These are phyloP conservation scores for Argyrosomus japonicus DNA, from an alignment of 2,113 vertebrate genomes.

Conservation along the genomic window DNA sequence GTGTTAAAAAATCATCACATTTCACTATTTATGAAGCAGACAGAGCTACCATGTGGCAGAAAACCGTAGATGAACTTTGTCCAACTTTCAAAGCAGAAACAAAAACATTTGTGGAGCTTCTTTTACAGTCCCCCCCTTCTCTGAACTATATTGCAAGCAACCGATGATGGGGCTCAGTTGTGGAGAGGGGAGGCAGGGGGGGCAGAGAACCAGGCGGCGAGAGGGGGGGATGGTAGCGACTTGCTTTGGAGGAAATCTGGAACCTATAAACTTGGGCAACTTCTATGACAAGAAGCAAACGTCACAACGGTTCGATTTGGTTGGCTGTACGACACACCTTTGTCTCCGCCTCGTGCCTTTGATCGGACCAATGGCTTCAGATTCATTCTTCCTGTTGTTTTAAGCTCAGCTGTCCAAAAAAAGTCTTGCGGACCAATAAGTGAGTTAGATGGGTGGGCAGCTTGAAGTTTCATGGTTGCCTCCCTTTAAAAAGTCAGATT, in stretches of 20 bases:
- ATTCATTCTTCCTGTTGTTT: constrained; percentile 73
- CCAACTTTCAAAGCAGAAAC: constrained; percentile 35
- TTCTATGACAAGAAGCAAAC: constrained; percentile 81
- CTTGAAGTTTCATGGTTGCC: constrained; percentile 59
- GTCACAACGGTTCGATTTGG: constrained; percentile 83
- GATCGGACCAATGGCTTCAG: constrained; percentile 69
- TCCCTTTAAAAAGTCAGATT: constrained; percentile 82
- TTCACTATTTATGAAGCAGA: constrained; percentile 6
- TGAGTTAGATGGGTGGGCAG: constrained; percentile 73
- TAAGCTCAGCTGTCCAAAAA: constrained; percentile 63
- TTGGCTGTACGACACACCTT: constrained; percentile 81
- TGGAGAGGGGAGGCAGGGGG: constrained; percentile 13
- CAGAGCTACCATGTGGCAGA: constrained; percentile 1
- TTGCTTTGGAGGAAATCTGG: constrained; percentile 88
- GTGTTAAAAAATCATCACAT: constrained; percentile 13
- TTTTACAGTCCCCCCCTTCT: constrained; percentile 8
- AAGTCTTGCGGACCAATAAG: constrained; percentile 73
- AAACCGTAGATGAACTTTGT: constrained; percentile 30
- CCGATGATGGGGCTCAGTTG: constrained; percentile 52
- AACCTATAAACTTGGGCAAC: constrained; percentile 90
- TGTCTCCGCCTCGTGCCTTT: constrained; percentile 76
- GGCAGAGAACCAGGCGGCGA: constrained; percentile 34
- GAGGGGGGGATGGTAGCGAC: constrained; percentile 60
- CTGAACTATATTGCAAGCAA: constrained; percentile 40
- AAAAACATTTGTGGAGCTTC: constrained; percentile 37